Evolutionary conservation across 2,888 invertebrate species (phyloP), one percentile per base, ranked within the genome.

Genomic region (Sinhomidia bicolor): DNA sequence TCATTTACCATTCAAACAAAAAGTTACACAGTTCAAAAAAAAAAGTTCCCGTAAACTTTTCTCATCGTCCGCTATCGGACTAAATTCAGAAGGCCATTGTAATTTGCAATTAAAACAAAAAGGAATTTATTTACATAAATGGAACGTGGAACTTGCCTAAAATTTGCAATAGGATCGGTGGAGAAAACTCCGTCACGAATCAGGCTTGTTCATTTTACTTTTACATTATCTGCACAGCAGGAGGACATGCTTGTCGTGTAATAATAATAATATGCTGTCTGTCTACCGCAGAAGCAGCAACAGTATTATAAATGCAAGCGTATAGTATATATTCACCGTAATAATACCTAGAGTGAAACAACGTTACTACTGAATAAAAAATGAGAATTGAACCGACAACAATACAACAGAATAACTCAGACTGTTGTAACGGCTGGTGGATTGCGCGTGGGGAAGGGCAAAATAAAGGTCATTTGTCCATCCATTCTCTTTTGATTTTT

Each of bases 401-500:
- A 65, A 20, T 44, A 6, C 20, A 71, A 23, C 23, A 26, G 26
- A 6, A 23, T 29, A 65, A 6, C 2, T 5, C n/a, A 0, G 20
- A 23, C 41, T 20, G 41, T 23, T 32, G 44, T 20, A 17, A 71
- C 14, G 4, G 12, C 10, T 17, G 3, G 36, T 1, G 12, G 44
- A 26, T 65, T 65, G 29, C 32, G 26, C 5, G 4, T 20, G 1
- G 23, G n/a, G 7, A n/a, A 29, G 36, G 57, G 60, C 32, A 60
- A 41, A 36, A 44, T 41, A 80, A 80, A 80, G 79, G 79, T 80
- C 79, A 60, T 54, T 26, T 29, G n/a, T 51, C 17, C 9, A n/a
- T 76, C 36, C 20, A 54, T 17, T 51, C 54, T 26, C 26, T n/a
- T 23, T 12, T 23, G 23, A 71, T 23, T 44, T 57, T 57, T 57